Evolutionary conservation across 2,797 vertebrate genomes (phyloP).

Genomic region (Poeciliopsis presidionis): DNA sequence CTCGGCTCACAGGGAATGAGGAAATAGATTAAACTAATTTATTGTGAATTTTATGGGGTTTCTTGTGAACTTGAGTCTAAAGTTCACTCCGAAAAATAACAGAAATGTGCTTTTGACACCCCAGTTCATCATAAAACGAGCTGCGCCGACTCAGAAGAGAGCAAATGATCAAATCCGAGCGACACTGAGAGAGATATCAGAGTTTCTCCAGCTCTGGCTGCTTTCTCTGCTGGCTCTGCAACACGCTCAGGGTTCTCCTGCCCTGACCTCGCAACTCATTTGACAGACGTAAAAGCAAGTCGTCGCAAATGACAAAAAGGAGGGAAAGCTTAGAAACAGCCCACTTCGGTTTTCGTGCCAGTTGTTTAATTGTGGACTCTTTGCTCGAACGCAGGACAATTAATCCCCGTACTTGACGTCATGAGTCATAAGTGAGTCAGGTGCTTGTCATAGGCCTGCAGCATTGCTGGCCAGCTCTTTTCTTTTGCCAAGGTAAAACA

Average conservation of each 20-base stretch:
- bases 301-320: background rate
- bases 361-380: slow-evolving; percentile 24
- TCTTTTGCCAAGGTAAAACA: slow-evolving; percentile 22
- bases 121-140: background rate
- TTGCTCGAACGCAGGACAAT: slow-evolving; percentile 28
- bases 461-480: slow-evolving; percentile 32
- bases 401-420: slow-evolving; percentile 24
- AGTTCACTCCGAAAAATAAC: background rate
- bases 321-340: background rate
- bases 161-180: background rate
- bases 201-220: background rate
- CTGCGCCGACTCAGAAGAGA: background rate
- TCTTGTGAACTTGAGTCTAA: background rate
- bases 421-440: slow-evolving; percentile 58
- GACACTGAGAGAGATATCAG: background rate
- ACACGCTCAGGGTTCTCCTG: background rate
- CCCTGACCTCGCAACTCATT: background rate
- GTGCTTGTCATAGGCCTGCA: slow-evolving; percentile 28
- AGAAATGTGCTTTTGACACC: background rate
- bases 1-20: background rate
- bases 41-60: background rate
- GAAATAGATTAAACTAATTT: background rate
- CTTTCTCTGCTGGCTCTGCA: background rate
- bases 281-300: background rate
- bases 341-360: background rate